These are phyloP conservation scores for Volucella zonaria DNA, from an alignment of 2,888 invertebrate genomes.

Conservation along the genomic window DNA sequence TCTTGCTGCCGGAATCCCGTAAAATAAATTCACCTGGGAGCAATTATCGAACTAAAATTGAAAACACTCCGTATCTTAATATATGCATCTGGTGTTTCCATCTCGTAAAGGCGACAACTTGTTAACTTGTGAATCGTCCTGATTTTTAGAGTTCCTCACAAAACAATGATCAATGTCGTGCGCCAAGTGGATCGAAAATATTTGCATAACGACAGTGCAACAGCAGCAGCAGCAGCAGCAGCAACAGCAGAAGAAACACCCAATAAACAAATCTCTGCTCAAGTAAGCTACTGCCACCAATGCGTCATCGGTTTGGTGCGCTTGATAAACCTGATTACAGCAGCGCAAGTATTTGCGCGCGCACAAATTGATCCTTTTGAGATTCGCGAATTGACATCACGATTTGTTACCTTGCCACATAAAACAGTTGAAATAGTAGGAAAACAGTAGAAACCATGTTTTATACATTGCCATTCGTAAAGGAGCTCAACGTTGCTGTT, in stretches of 20 bases:
- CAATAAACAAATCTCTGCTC: slow-evolving; percentile 56
- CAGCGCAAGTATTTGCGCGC: slow-evolving; percentile 49
- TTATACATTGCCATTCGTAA: slow-evolving; percentile 62
- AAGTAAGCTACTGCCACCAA: slow-evolving; percentile 18
- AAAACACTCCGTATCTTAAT: slow-evolving; percentile 59
- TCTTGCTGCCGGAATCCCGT: not conserved
- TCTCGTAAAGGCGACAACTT: slow-evolving; percentile 44
- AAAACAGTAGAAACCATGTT: slow-evolving; percentile 67
- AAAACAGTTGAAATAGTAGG: slow-evolving; percentile 19
- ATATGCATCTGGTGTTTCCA: slow-evolving; percentile 55
- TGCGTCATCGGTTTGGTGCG: slow-evolving; percentile 61
- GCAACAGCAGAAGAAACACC: slow-evolving; percentile 46
- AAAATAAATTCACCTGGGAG: slow-evolving; percentile 28
- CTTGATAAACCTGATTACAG: slow-evolving; percentile 68
- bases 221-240: slow-evolving; percentile 2
- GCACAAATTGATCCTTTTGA: slow-evolving; percentile 71
- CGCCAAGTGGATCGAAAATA: slow-evolving; percentile 57
- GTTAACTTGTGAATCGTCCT: slow-evolving; percentile 28
- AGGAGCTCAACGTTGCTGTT: slow-evolving; percentile 33
- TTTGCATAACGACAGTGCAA: slow-evolving; percentile 48
- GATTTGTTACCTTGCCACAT: slow-evolving; percentile 68
- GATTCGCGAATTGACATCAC: slow-evolving; percentile 73
- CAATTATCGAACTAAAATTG: slow-evolving; percentile 62
- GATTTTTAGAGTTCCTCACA: slow-evolving; percentile 31
- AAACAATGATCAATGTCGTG: slow-evolving; percentile 61